A percentile compares a stretch with the other conserved stretches of the same genome.
phyloP scores from a whole-genome alignment of 1,140 invertebrate genomes.

The Chironomus striatipennis region DNA sequence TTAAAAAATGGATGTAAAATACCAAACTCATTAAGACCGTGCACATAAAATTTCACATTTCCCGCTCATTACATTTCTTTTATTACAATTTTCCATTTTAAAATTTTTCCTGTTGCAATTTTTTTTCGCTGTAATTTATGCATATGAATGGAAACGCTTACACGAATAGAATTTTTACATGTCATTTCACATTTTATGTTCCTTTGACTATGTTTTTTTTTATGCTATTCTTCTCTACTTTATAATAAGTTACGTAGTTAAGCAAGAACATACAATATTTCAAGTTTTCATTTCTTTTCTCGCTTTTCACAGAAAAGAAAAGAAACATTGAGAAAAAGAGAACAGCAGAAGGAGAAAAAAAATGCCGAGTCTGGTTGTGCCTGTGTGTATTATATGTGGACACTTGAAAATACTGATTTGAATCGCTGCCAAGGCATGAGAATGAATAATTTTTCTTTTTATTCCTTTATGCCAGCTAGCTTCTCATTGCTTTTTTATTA shows the following conservation, averaged over 20 bases:
- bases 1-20: no score
- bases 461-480: neutral
- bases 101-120: neutral
- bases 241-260: no score
- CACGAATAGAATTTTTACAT: constrained; percentile 15
- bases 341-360: no score
- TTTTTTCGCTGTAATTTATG: constrained; percentile 6
- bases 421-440: constrained; percentile 18
- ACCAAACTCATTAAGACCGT: no score
- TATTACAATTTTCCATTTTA: neutral
- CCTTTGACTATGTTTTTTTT: neutral
- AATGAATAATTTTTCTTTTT: constrained; percentile 20
- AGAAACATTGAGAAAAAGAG: no score
- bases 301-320: no score
- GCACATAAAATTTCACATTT: no score
- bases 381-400: neutral
- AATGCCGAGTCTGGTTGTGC: neutral
- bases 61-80: no score
- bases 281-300: no score
- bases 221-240: no score
- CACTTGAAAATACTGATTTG: constrained; percentile 17
- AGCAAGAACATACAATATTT: no score
- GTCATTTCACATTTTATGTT: constrained; percentile 18
- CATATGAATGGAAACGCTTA: neutral
- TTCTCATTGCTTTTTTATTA: neutral